phyloP scores from a whole-genome alignment of 2,113 vertebrate genomes.

The Antechinus stuartii region DNA sequence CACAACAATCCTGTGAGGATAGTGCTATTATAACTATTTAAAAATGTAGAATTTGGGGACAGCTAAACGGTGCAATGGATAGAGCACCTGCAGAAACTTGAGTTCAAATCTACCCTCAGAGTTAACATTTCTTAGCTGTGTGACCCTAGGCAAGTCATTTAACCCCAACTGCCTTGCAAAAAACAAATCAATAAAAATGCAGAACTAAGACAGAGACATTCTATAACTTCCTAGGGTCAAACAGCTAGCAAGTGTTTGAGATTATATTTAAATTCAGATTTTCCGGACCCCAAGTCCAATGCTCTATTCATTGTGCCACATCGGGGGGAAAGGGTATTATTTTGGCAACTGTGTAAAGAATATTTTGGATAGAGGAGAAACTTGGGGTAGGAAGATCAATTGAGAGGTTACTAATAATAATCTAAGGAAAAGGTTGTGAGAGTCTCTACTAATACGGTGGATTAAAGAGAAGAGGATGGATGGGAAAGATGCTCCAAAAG shows the following conservation, averaged over 20 bases:
- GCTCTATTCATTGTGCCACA: not conserved
- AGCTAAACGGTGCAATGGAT: no score
- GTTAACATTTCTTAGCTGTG: no score
- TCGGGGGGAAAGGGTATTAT: not conserved
- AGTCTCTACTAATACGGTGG: not conserved
- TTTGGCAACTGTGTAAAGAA: not conserved
- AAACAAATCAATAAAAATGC: not conserved
- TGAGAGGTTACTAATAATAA: not conserved
- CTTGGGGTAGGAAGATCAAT: not conserved
- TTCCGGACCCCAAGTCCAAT: not conserved
- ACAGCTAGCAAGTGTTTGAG: not conserved
- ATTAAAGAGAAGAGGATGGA: not conserved
- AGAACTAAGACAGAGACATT: not conserved
- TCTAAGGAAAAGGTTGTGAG: not conserved
- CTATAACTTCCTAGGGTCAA: not conserved
- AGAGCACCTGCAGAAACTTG: no score
- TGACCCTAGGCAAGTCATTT: no score
- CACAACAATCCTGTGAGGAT: not conserved
- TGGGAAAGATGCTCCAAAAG: not conserved
- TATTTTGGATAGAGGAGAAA: not conserved
- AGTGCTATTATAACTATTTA: not conserved
- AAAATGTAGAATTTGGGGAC: not conserved
- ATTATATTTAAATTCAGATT: not conserved
- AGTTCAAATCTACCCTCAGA: no score
- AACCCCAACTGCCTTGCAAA: no score